Evolutionary conservation across 2,888 invertebrate species (phyloP), one percentile per base, ranked within the genome.

Genomic region (Lithosia quadra): DNA sequence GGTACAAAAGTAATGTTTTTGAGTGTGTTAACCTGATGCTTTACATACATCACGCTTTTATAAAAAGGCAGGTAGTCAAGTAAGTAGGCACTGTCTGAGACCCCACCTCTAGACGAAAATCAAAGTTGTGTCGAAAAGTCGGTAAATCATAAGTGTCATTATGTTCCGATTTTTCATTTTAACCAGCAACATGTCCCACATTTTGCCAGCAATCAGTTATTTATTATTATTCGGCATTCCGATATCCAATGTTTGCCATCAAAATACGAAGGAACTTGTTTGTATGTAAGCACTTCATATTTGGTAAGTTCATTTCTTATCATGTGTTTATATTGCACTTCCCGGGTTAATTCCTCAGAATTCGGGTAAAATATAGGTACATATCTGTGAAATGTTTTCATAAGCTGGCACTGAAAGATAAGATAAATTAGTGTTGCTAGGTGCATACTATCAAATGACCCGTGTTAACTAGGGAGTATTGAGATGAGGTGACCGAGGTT

Each of bases 371-470:
- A 65, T 74, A 80, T 78, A 69, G 24, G 24, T 62, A 55, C 55
- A 55, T 55, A 79, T 78, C 66, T 63, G 56, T 72, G 69, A 65
- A 65, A 72, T 80, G 79, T 83, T 85, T 85, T 76, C 78, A 75
- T 79, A 76, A 24, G 78, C 79, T 68, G 69, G 73, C 80, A 81
- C 79, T 77, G 67, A 72, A 68, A 49, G 49, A 49, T 78, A 67
- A 70, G 84, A 86, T 86, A 84, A 86, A 85, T 85, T 86, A 84
- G 81, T 81, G 80, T 82, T 83, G 88, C 83, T 81, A 82, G 76
- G 76, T 75, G 74, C 68, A 65, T 8, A 21, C 63, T 81, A 80
- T 83, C 80, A 74, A 76, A 62, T 83, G 84, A 79, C 79, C 82
- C 76, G 75, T 76, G 68, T 58, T 72, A 65, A 34, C 59, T 62